Evolutionary conservation across 2,113 vertebrate genomes (phyloP).

Genomic region (Neoarius graeffei): DNA sequence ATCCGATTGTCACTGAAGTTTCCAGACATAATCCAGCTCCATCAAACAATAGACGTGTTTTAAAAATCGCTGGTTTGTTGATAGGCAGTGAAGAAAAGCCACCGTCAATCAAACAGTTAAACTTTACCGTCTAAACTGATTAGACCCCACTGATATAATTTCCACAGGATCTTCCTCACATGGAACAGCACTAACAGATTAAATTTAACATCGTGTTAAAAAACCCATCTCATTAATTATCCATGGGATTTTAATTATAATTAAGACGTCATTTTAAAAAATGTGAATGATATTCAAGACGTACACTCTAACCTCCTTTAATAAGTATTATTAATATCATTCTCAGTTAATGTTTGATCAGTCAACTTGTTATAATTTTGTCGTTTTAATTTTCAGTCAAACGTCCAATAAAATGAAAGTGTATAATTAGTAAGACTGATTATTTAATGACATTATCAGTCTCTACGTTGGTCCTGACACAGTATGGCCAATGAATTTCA

Average conservation of each 20-base stretch:
- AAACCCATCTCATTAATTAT: neutral
- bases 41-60: neutral
- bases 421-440: neutral
- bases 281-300: neutral
- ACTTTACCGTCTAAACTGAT: neutral
- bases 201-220: neutral
- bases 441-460: neutral
- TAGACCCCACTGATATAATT: neutral
- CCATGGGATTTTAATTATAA: neutral
- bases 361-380: neutral
- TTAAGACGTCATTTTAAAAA: neutral
- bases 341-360: neutral
- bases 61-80: neutral
- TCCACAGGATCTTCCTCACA: too few species aligned
- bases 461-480: neutral
- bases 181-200: too few species aligned
- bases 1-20: neutral
- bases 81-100: neutral
- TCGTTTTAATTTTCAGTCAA: neutral
- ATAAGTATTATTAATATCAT: neutral
- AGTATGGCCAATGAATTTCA: neutral
- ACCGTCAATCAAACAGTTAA: neutral
- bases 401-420: neutral
- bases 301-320: neutral
- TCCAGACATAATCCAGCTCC: neutral